These are phyloP conservation scores for Ypsolopha sequella DNA, from an alignment of 2,888 invertebrate genomes.

Conservation along the genomic window DNA sequence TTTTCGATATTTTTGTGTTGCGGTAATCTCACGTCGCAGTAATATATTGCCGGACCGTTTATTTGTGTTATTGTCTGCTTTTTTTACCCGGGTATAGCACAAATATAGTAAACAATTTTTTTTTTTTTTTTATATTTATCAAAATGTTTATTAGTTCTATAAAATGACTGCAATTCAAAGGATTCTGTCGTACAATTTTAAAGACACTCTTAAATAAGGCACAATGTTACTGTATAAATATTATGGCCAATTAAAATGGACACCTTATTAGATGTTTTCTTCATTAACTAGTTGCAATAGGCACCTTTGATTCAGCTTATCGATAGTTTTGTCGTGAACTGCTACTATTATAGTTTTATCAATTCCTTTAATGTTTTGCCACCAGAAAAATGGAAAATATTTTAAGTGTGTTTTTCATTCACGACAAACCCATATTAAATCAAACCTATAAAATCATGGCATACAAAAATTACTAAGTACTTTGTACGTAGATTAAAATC, in stretches of 20 bases:
- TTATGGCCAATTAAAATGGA: neutral
- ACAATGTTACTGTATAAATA: neutral
- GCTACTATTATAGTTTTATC: neutral
- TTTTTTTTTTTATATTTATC: too few relatives aligned
- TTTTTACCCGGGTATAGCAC: too few relatives aligned
- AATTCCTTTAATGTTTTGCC: too few relatives aligned
- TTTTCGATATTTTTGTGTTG: too few relatives aligned
- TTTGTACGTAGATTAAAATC: slow-evolving; percentile 40
- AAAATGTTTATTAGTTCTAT: slow-evolving; percentile 43
- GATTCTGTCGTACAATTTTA: slow-evolving; percentile 6
- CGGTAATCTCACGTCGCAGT: too few relatives aligned
- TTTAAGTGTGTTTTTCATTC: too few relatives aligned
- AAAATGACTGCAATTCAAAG: slow-evolving; percentile 49
- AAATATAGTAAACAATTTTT: too few relatives aligned
- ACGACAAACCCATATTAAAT: neutral
- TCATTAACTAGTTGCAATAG: slow-evolving; percentile 14
- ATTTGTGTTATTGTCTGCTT: too few relatives aligned
- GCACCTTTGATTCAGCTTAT: slow-evolving; percentile 62
- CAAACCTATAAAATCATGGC: slow-evolving; percentile 24
- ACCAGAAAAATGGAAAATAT: too few relatives aligned
- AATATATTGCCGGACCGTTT: too few relatives aligned
- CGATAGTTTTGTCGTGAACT: neutral
- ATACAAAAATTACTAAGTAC: slow-evolving; percentile 37
- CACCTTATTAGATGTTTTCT: too few relatives aligned
- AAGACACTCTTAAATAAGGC: slow-evolving; percentile 1